Evolutionary conservation across 2,113 vertebrate genomes (phyloP).

Genomic region (Antigone vipio): DNA sequence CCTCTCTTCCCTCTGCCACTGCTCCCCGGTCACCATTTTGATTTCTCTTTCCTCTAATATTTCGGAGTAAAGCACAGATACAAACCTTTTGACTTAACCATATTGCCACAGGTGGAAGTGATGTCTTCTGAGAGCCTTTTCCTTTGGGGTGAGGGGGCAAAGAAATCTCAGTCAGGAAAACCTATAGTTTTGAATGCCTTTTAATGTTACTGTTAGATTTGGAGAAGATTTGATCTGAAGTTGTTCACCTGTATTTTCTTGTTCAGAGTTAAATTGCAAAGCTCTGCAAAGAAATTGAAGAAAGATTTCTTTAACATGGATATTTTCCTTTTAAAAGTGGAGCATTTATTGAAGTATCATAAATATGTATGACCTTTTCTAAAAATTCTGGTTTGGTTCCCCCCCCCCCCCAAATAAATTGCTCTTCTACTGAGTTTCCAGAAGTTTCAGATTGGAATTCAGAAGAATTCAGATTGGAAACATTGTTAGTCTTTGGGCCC

Average conservation of each 20-base stretch:
- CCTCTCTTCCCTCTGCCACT: fast-evolving
- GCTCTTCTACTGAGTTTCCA: not conserved
- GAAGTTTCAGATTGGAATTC: not conserved
- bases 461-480: not conserved
- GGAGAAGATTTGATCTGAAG: not conserved
- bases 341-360: not conserved
- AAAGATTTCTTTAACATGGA: not conserved
- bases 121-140: not conserved
- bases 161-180: not conserved
- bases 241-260: not conserved
- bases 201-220: not conserved
- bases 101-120: not conserved
- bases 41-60: not conserved
- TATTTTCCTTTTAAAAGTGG: not conserved
- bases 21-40: not conserved
- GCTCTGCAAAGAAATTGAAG: not conserved
- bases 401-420: too few relatives aligned
- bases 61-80: not conserved
- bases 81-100: not conserved
- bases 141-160: not conserved
- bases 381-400: too few relatives aligned
- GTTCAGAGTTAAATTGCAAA: not conserved
- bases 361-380: not conserved
- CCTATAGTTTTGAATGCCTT: not conserved
- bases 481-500: not conserved